These are phyloP conservation scores for Pteria penguin DNA, from an alignment of 2,888 invertebrate species.

Conservation along the genomic window DNA sequence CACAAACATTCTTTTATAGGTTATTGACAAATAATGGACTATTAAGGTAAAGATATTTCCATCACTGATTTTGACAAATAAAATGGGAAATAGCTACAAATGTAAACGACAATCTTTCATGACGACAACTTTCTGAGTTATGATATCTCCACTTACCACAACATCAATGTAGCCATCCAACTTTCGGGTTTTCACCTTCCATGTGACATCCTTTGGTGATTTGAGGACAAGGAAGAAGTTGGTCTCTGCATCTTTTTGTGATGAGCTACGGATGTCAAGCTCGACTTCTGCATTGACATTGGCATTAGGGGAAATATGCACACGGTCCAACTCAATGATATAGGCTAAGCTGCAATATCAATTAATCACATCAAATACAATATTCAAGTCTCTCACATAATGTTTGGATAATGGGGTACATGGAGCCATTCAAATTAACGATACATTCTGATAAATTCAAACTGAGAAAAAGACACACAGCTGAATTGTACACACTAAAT, in stretches of 20 bases:
- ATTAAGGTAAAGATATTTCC: background rate
- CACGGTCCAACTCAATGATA: slow-evolving; percentile 64
- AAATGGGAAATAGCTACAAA: too few relatives aligned
- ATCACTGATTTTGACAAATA: too few relatives aligned
- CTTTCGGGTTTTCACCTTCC: slow-evolving; percentile 75
- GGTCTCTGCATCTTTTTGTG: slow-evolving; percentile 43
- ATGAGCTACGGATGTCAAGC: slow-evolving; percentile 60
- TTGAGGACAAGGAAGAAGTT: slow-evolving; percentile 78
- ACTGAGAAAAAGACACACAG: too few relatives aligned
- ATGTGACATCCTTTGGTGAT: slow-evolving; percentile 74
- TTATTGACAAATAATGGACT: background rate
- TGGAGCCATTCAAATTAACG: too few relatives aligned
- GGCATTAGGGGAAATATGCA: slow-evolving; percentile 31
- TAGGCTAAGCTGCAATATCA: slow-evolving; percentile 62
- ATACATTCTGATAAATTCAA: too few relatives aligned
- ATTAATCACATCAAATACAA: slow-evolving; percentile 5
- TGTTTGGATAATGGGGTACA: too few relatives aligned
- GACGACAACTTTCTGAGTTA: too few relatives aligned
- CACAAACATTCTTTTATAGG: background rate
- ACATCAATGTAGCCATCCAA: slow-evolving; percentile 76
- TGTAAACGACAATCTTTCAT: too few relatives aligned
- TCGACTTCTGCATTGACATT: slow-evolving; percentile 50
- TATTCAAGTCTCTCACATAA: background rate
- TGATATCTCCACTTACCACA: slow-evolving; percentile 79
- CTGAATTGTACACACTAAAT: too few relatives aligned